Percentiles rank a stretch among this genome's conserved stretches.
phyloP scores from a whole-genome alignment of 2,797 vertebrate species.

The Uromys caudimaculatus region DNA sequence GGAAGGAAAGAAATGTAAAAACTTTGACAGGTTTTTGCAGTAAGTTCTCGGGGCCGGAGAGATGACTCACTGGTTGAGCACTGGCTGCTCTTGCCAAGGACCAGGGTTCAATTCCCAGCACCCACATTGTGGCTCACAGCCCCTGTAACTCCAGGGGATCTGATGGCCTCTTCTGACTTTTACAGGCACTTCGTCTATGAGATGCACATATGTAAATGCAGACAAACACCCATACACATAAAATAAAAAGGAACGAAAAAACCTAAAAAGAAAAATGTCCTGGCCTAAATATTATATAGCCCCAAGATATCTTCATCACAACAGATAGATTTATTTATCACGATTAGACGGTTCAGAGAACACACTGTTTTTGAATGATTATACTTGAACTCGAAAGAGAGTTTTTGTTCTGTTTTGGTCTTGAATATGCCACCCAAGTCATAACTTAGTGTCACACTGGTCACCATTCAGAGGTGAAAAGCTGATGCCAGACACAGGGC shows the following conservation, averaged over 20 bases:
- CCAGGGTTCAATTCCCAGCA: background rate
- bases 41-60: background rate
- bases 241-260: background rate
- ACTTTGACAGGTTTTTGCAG: background rate
- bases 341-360: conserved; percentile 16
- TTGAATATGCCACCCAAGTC: background rate
- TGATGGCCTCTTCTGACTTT: background rate
- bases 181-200: background rate
- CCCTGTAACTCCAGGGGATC: background rate
- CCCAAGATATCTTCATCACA: background rate
- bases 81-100: background rate
- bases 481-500: background rate
- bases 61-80: background rate
- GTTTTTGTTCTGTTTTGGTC: background rate
- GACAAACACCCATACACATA: background rate
- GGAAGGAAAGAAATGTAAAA: background rate
- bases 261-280: background rate
- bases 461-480: background rate
- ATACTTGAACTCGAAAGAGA: background rate
- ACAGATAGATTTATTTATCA: background rate
- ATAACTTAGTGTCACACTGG: background rate
- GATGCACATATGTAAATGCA: background rate
- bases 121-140: background rate
- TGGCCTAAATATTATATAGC: background rate
- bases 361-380: background rate